These are phyloP conservation scores for Australoheros scitulus DNA, from an alignment of 2,113 vertebrate species.

Conservation along the genomic window DNA sequence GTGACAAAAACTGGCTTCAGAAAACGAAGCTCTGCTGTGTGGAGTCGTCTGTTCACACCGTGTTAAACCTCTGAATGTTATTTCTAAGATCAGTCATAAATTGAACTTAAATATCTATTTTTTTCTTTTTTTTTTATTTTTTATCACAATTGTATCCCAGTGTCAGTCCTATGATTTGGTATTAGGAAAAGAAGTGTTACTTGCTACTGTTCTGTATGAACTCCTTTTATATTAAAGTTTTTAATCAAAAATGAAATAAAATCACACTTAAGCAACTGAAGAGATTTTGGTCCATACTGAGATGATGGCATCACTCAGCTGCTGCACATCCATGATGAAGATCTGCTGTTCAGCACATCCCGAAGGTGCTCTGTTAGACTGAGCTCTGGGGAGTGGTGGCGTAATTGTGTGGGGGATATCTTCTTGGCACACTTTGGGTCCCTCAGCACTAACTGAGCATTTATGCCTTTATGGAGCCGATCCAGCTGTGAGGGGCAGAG, in stretches of 20 bases:
- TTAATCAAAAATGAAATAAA: not conserved
- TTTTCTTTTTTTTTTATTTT: too few species aligned
- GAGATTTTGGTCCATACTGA: not conserved
- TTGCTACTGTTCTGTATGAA: too few species aligned
- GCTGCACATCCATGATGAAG: not conserved
- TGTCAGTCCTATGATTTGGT: fast-evolving
- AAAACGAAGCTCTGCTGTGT: not conserved
- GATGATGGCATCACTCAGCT: too few species aligned
- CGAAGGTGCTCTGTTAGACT: not conserved
- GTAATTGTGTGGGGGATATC: too few species aligned
- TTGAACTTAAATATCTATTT: not conserved
- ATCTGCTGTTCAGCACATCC: too few species aligned
- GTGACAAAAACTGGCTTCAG: not conserved
- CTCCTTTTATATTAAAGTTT: not conserved
- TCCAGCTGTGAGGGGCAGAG: too few species aligned
- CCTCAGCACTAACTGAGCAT: too few species aligned
- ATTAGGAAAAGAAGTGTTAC: not conserved
- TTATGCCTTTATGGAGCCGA: too few species aligned
- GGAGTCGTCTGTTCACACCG: fast-evolving
- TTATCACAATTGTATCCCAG: too few species aligned
- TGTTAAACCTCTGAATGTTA: fast-evolving
- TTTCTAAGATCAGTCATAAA: not conserved
- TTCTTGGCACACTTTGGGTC: not conserved
- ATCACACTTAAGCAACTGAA: too few species aligned
- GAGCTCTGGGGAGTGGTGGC: fast-evolving